Base-by-base conservation (phyloP, 2,113 vertebrate genomes). In the Melozone crissalis region DNA sequence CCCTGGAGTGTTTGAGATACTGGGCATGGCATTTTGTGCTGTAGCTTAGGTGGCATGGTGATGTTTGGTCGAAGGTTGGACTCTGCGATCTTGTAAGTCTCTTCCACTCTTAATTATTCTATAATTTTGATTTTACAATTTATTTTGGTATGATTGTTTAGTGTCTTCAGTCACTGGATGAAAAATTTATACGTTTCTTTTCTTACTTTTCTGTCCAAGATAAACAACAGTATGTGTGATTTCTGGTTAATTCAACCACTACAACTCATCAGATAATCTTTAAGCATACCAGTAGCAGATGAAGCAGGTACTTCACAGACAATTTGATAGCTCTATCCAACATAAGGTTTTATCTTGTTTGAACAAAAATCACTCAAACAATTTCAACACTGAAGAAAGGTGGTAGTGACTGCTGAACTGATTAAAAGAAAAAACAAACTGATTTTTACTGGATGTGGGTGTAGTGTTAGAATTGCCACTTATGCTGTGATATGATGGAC, bases 241-340 rank as follows among this genome's bases (percentile, higher is more conserved):
- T 83, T 66, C 55, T 90, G 73, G 43, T 52, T 57, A 15, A 37
- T 68, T 82, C 69, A 79, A 2, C 35, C 33, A 49, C n/a, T 17
- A 37, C 35, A 84, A 37, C 66, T 91, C 62, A 89, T 93, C 58
- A 91, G 77, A 49, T 87, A 79, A 73, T 65, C 58, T 54, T 65
- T 66, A 55, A 85, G 49, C 0, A 1, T 52, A 37, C 33, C 15
- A 37, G 37, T 26, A 87, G 41, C 5, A 43, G 69, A 95, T 95
- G 74, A 84, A 47, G 55, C 27, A 15, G 62, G 37, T 82, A 55
- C 71, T 91, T 91, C 71, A 69, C 41, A 87, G 76, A 17, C 31
- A 62, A 31, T 72, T 87, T 82, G 23, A 62, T 31, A 10, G 12
- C 39, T 83, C 23, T 83, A 11, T 79, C 43, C 63, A 90, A 37